Base-by-base conservation (phyloP, 2,797 vertebrate genomes). In the Knipowitschia caucasica region DNA sequence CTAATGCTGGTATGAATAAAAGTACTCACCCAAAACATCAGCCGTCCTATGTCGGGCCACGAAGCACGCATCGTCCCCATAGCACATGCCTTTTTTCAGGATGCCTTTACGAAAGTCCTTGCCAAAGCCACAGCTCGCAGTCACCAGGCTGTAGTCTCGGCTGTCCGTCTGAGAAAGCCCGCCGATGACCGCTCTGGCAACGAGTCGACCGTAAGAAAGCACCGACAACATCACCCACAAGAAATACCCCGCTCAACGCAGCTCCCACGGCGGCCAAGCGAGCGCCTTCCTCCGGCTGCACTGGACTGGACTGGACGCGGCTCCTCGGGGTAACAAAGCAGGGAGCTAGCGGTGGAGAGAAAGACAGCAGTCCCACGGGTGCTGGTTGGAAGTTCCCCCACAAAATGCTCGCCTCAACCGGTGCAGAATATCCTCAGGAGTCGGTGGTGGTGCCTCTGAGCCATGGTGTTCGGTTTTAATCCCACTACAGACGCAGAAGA, bases 61-160 rank as follows among this genome's bases (percentile, higher is more conserved):
- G 77, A 99, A 99, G 70, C 95, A 98, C 49, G 96, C 96, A 77
- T 98, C 96, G 72, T 98, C 96, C 34, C 96, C 96, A 64, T 98
- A 99, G 73, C 95, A 97, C 92, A 94, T 95, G 65, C 95, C 95
- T 74, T 98, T 99, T 91, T 98, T 97, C 26, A 96, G 88, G 77
- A 96, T 95, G 71, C 96, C 95, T 89, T 93, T 97, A 42, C 96
- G 92, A 84, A 97, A 94, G 76, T 99, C 95, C 70, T 98, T 98
- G 21, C 96, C 96, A 59, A 98, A 99, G 69, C 96, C 96, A 70
- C 93, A 97, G 89, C 94, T 96, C 43, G 96, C 96, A 0, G 95
- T 96, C 81, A 99, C 93, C 84, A 99, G 87, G 77, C 96, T 95
- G 91, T 98, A 99, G 85, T 99, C 95, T 52, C 96, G 91, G 74